Evolutionary conservation across 2,888 invertebrate genomes (phyloP).

Genomic region (Latrodectus elegans): DNA sequence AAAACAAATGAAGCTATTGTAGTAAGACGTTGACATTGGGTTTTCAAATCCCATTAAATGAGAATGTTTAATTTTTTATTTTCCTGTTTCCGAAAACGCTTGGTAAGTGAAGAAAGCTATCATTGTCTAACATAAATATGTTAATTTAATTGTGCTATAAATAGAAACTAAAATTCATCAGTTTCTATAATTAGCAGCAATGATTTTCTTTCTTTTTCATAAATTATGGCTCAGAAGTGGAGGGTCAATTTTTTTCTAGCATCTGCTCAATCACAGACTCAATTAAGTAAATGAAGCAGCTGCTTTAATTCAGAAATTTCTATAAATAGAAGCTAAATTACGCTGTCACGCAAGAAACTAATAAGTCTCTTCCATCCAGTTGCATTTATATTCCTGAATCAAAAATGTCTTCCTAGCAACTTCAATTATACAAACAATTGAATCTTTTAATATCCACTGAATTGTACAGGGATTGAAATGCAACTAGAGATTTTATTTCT

Average conservation of each 20-base stretch:
- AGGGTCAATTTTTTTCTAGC: background rate
- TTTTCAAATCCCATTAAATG: too few relatives aligned
- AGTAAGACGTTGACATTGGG: too few relatives aligned
- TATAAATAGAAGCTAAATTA: constrained; percentile 18
- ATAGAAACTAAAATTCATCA: background rate
- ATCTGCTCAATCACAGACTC: background rate
- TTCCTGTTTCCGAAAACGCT: too few relatives aligned
- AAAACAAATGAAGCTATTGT: too few relatives aligned
- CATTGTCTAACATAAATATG: too few relatives aligned
- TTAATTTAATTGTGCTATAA: background rate
- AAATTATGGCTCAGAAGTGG: background rate
- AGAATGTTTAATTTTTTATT: too few relatives aligned
- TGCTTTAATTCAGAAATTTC: constrained; percentile 16
- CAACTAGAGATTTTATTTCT: too few relatives aligned
- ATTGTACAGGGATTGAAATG: too few relatives aligned
- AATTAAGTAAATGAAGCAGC: constrained; percentile 36
- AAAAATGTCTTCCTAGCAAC: background rate
- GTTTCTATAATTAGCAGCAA: background rate
- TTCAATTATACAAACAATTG: too few relatives aligned
- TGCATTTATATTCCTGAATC: background rate
- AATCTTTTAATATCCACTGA: too few relatives aligned
- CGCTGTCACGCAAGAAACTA: constrained; percentile 1
- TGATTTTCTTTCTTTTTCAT: background rate
- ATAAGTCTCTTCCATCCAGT: constrained; percentile 5
- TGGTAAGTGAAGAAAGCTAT: too few relatives aligned